Base-by-base conservation (phyloP, 2,113 vertebrate species). In the Charina bottae region DNA sequence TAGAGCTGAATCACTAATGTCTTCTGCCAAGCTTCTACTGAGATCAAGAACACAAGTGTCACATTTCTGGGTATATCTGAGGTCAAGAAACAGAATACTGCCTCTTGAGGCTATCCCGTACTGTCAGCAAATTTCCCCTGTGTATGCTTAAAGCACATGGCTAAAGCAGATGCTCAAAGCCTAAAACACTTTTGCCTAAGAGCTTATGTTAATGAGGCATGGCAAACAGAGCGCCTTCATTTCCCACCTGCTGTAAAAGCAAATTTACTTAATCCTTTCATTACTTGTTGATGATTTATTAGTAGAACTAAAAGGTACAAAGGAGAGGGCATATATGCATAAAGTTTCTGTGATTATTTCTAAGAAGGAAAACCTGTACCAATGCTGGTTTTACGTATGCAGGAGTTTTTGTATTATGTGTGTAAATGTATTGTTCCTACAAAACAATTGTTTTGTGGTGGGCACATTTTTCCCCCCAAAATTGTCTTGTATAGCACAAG, bases 61-160 rank as follows among this genome's bases (percentile, higher is more conserved):
- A 68, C 7, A 53, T 72, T 85, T 87, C 90, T 89, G 87, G 78
- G 78, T 89, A 83, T 68, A 91, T 26, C 37, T 84, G 68, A 83
- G 89, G 85, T 90, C 89, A 93, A 87, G 85, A 93, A 93, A 91
- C 21, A 91, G 54, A 89, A 85, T n/a, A 13, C 26, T 49, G 21
- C 59, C 78, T 60, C 90, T 37, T n/a, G 78, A 72, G 90, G 87
- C 53, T 89, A 21, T 88, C 56, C 13, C 33, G 21, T 33, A 23
- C 83, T 64, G 59, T 88, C n/a, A 59, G 90, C 78, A 89, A 53
- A 89, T 88, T 90, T 91, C 86, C 78, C 85, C 85, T 64, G 85
- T 64, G 86, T 42, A 68, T 42, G n/a, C 17, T 21, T 37, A 58
- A 24, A 60, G 54, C 86, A 85, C 23, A 58, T 37, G 12, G 23